A percentile compares a stretch with the other conserved stretches of the same genome.
Conservation (phyloP, 2,888 invertebrate species). For the Sinotaia quadrata region DNA sequence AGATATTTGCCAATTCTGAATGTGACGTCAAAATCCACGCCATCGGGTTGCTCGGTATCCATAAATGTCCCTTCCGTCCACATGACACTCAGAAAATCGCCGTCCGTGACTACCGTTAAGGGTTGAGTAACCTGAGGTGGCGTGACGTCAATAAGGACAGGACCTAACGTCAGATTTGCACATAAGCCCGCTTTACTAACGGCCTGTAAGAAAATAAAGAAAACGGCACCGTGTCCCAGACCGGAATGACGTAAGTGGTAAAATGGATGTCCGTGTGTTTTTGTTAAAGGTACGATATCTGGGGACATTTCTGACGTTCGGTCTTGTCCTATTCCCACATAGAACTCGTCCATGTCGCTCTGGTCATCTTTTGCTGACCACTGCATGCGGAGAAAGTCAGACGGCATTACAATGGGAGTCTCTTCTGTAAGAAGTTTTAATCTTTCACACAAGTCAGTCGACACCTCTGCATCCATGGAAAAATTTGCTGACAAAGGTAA, state of each 20-base stretch:
- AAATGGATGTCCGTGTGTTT: conserved; percentile 13
- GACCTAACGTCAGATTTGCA: conserved; percentile 29
- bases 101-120: background rate
- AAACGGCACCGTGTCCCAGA: conserved; percentile 21
- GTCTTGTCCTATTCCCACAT: conserved; percentile 40
- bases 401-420: conserved; percentile 36
- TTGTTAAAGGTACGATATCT: conserved; percentile 26
- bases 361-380: conserved; percentile 37
- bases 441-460: conserved; percentile 28
- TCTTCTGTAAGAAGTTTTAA: conserved; percentile 25
- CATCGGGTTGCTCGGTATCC: conserved; percentile 32
- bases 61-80: conserved; percentile 29
- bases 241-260: conserved; percentile 32
- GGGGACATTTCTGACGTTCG: conserved; percentile 25
- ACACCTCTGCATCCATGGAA: conserved; percentile 23
- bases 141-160: conserved; percentile 40
- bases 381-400: conserved; percentile 36
- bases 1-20: conserved; percentile 6
- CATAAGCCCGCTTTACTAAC: conserved; percentile 35
- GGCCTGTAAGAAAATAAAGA: conserved; percentile 36
- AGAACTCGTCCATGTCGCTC: conserved; percentile 41
- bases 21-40: background rate
- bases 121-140: conserved; percentile 29
- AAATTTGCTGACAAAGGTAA: background rate
- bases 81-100: conserved; percentile 1